Conservation (phyloP, 2,888 invertebrate species). For the Lithophane socia region DNA sequence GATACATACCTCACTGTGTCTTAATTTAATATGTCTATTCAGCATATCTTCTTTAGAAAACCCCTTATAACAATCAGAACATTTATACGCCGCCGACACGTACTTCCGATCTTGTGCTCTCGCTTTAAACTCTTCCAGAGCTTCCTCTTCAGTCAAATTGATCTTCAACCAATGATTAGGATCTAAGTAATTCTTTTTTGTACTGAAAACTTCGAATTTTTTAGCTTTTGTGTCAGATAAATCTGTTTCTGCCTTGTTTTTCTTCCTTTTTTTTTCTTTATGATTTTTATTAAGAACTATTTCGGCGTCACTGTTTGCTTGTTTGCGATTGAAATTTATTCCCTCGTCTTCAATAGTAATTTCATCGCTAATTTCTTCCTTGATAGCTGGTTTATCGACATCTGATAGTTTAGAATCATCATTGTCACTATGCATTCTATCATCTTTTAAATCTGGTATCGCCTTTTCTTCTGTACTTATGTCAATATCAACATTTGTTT, state of each 20-base stretch:
- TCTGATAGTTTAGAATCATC: slow-evolving; percentile 10
- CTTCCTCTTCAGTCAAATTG: slow-evolving; percentile 80
- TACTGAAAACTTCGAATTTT: slow-evolving; percentile 21
- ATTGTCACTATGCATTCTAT: slow-evolving; percentile 28
- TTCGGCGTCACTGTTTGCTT: slow-evolving; percentile 4
- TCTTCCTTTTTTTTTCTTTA: slow-evolving; percentile 13
- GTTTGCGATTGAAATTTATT: not conserved
- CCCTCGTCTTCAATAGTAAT: not conserved
- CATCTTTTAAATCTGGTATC: slow-evolving; percentile 4
- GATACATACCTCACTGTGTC: slow-evolving; percentile 76
- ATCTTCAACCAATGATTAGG: slow-evolving; percentile 79
- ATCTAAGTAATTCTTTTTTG: slow-evolving; percentile 58
- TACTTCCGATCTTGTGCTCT: slow-evolving; percentile 77
- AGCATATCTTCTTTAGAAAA: slow-evolving; percentile 82
- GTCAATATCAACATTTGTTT: slow-evolving; percentile 6
- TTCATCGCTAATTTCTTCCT: slow-evolving; percentile 19
- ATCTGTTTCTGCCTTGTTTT: not conserved
- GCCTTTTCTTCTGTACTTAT: slow-evolving; percentile 11
- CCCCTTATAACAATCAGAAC: slow-evolving; percentile 78
- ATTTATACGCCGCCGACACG: slow-evolving; percentile 76
- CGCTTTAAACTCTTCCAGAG: slow-evolving; percentile 76
- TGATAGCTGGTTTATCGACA: not conserved
- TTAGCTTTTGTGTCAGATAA: slow-evolving; percentile 4
- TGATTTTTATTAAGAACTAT: slow-evolving; percentile 3
- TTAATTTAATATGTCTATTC: slow-evolving; percentile 76